These are phyloP conservation scores for Gymnorhina tibicen DNA, from an alignment of 2,113 vertebrate species.

Conservation along the genomic window DNA sequence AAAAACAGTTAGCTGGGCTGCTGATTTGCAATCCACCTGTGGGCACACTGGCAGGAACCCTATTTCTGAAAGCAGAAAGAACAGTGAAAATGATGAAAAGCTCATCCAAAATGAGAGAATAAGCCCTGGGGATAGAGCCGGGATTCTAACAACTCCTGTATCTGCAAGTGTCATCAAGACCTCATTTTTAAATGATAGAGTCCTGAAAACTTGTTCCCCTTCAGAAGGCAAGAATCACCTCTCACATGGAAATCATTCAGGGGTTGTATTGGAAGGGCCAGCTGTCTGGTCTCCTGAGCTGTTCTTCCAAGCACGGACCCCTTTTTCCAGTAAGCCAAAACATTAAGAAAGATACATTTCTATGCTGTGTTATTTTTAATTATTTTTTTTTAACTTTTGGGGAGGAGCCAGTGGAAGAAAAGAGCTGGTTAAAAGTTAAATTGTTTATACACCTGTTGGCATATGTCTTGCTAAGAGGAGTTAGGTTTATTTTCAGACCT, in stretches of 20 bases:
- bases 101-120: not conserved
- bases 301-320: constrained; percentile 40
- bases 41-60: not conserved
- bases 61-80: constrained; percentile 2
- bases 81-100: not conserved
- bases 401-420: not conserved
- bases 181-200: not conserved
- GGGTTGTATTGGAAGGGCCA: not conserved
- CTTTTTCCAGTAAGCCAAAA: not conserved
- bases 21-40: not conserved
- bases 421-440: not conserved
- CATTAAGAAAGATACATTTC: not conserved
- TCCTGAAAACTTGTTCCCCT: not conserved
- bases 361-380: not conserved
- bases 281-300: constrained; percentile 75
- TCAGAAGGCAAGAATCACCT: not conserved
- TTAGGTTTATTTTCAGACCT: not conserved
- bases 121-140: not conserved
- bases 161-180: not conserved
- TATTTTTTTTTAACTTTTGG: not conserved
- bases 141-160: not conserved
- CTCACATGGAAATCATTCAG: not conserved
- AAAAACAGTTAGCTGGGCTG: not conserved
- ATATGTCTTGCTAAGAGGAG: not conserved
- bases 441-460: not conserved